Percentiles rank a stretch among this genome's conserved stretches.
phyloP scores from a whole-genome alignment of 1,140 invertebrate genomes.

The Tribolium castaneum region DNA sequence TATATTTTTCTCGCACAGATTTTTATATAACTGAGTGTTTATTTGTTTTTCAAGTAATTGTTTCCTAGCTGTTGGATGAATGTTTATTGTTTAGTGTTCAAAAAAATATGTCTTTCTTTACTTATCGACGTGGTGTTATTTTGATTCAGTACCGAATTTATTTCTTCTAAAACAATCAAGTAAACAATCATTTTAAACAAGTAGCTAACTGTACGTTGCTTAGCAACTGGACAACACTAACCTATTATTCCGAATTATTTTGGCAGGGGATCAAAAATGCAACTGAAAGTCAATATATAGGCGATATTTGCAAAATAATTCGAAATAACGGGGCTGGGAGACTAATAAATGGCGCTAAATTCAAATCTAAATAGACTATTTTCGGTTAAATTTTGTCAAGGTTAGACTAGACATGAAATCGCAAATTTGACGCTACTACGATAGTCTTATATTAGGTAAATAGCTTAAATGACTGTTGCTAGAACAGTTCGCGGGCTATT shows the following conservation, averaged over 20 bases:
- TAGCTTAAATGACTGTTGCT: constrained; percentile 56
- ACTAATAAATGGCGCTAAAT: constrained; percentile 2
- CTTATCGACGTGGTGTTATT: background rate
- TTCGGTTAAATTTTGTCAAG: constrained; percentile 18
- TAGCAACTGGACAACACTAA: too few relatives aligned
- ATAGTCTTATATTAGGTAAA: constrained; percentile 45
- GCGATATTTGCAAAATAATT: background rate
- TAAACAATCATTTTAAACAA: constrained; percentile 23
- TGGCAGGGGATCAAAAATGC: background rate
- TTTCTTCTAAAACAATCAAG: constrained; percentile 14
- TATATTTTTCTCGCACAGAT: constrained; percentile 18
- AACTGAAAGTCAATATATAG: constrained; percentile 13
- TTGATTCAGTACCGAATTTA: background rate
- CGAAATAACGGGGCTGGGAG: background rate
- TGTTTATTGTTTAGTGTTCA: constrained; percentile 26
- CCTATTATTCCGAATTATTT: too few relatives aligned
- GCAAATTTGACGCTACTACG: constrained; percentile 22
- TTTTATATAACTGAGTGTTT: constrained; percentile 11
- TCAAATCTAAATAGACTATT: constrained; percentile 10
- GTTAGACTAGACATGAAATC: background rate
- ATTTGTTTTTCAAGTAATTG: background rate
- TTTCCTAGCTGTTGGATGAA: constrained; percentile 30
- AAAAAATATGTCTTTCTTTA: constrained; percentile 15
- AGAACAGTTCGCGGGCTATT: constrained; percentile 59
- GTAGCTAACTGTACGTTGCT: background rate